Evolutionary conservation across 1,140 invertebrate genomes (phyloP), one percentile per base, ranked within the genome.

Genomic region (Panagrolaimus sp.): DNA sequence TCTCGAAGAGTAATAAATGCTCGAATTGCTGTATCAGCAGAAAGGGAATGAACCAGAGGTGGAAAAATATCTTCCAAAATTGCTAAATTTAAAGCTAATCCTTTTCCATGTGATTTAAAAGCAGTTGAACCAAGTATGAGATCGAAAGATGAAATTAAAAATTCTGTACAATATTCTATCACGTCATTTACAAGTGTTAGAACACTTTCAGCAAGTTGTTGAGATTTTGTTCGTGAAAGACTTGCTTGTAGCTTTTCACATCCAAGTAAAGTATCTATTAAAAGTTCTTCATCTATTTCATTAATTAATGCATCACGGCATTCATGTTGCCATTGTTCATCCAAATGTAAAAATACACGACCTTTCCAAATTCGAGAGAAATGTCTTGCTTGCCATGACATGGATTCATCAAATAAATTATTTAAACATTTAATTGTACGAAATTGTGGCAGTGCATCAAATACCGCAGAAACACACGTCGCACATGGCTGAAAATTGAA

Each of bases 281-380:
- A 74, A 38, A 67, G 72, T 57, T 83, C 81, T 31, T 79, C 79
- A 61, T 74, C 69, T 9, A 80, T 68, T 5, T 70, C 45, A 25
- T 71, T 51, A 13, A 80, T 66, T 14, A 80, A 65, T 9, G 73
- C 68, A 31, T 80, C 75, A 20, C 74, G 63, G 63, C 80, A 82
- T 51, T 73, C 74, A 43, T 74, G 69, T 67, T 80, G 78, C 80
- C 80, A 80, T 23, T 66, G 67, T 23, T 75, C 78, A 51, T 65
- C 53, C 7, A 82, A 9, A 48, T 80, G 76, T 20, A 82, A 61
- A 66, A 80, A 80, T 0, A 82, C 69, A 0, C 80, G 77, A 13
- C 80, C 78, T 66, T 80, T 80, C 78, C 78, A 80, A 42, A 80
- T 82, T 8, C 80, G 73, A 31, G 76, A 62, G 63, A 80, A 80